phyloP scores from a whole-genome alignment of 2,888 invertebrate species.

The Tromatobia lineatoria region DNA sequence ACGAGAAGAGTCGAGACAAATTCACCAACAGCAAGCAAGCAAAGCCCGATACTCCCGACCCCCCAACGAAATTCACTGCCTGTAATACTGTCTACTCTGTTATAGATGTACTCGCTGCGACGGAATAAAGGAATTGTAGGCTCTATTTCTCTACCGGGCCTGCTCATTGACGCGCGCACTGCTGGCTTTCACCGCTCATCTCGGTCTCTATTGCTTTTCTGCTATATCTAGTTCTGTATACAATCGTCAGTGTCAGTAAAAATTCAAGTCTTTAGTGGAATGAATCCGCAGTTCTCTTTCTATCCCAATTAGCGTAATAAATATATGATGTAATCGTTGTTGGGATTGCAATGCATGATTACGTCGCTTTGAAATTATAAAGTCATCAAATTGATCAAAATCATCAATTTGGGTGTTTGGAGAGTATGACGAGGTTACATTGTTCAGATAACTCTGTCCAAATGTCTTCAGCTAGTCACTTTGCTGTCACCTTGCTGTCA shows the following conservation, averaged over 20 bases:
- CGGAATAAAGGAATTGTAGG: slow-evolving; percentile 26
- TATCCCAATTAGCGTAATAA: not conserved
- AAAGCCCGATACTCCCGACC: not conserved
- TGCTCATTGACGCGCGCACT: slow-evolving; percentile 27
- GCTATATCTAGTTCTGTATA: not conserved
- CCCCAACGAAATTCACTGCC: slow-evolving; percentile 23
- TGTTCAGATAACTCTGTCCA: no score
- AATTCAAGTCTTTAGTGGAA: not conserved
- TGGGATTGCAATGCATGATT: not conserved
- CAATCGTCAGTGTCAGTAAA: not conserved
- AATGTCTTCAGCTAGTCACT: no score
- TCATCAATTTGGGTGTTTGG: no score
- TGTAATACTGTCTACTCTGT: slow-evolving; percentile 18
- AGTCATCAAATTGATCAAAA: no score
- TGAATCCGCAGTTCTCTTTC: not conserved
- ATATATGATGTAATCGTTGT: not conserved
- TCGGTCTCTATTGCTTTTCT: not conserved
- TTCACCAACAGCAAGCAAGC: slow-evolving; percentile 20
- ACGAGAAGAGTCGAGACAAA: slow-evolving; percentile 58
- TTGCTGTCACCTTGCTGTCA: no score
- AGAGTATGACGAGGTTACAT: no score
- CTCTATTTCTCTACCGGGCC: slow-evolving; percentile 25
- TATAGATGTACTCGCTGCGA: slow-evolving; percentile 35
- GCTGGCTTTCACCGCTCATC: not conserved
- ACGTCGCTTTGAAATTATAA: not conserved